Percentiles rank a stretch among this genome's conserved stretches.
phyloP scores from a whole-genome alignment of 1,140 invertebrate genomes.

The Zaprionus ghesquierei region DNA sequence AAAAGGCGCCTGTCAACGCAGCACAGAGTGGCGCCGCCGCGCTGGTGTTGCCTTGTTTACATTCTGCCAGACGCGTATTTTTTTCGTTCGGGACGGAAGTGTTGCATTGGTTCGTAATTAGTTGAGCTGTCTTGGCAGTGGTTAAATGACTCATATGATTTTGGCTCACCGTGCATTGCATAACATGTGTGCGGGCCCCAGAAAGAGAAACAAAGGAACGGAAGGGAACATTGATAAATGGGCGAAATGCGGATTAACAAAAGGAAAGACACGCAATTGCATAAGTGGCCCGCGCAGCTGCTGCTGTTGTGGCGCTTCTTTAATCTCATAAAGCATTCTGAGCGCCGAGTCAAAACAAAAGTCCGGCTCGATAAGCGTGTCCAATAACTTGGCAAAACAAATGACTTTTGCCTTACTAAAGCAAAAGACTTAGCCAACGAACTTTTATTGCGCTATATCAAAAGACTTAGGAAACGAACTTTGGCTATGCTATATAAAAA shows the following conservation, averaged over 20 bases:
- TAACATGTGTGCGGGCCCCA: slow-evolving; percentile 2
- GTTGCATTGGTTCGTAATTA: slow-evolving; percentile 66
- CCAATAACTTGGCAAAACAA: not conserved
- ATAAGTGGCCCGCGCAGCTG: slow-evolving; percentile 12
- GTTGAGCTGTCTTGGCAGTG: slow-evolving; percentile 38
- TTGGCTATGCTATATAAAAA: not conserved
- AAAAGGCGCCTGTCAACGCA: slow-evolving; percentile 32
- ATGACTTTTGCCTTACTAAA: not conserved
- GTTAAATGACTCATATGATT: slow-evolving; percentile 72
- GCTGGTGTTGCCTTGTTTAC: slow-evolving; percentile 51
- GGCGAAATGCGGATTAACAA: slow-evolving; percentile 6
- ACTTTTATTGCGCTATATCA: not conserved
- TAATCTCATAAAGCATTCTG: not conserved
- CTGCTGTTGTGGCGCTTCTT: not conserved
- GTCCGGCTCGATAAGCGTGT: not conserved
- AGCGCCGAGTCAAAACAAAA: too few species aligned
- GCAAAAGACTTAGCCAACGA: not conserved
- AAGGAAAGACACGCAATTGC: slow-evolving; percentile 32
- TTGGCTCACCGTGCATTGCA: slow-evolving; percentile 23
- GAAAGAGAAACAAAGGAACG: slow-evolving; percentile 1
- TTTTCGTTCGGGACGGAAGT: slow-evolving; percentile 63
- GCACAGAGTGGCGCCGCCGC: slow-evolving; percentile 7
- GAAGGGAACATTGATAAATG: slow-evolving; percentile 32
- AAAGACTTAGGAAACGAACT: slow-evolving; percentile 60
- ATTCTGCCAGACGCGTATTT: slow-evolving; percentile 38